A percentile compares a stretch with the other conserved stretches of the same genome.
These are phyloP conservation scores for Chloromyia formosa DNA, from an alignment of 2,888 invertebrate species.

Conservation along the genomic window DNA sequence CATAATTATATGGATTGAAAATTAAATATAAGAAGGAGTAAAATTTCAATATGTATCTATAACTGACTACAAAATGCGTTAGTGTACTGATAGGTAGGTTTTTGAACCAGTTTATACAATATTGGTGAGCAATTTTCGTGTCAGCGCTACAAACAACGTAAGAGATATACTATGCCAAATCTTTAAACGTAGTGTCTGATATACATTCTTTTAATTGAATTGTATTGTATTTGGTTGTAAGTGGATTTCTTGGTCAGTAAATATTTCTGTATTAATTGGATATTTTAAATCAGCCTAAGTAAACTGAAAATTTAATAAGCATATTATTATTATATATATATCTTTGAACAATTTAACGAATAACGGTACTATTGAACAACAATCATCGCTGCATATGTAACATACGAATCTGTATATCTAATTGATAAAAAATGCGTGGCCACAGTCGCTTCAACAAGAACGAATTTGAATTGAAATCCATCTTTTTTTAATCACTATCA, in stretches of 20 bases:
- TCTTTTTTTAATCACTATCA: neutral
- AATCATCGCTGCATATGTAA: neutral
- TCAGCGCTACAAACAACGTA: constrained; percentile 41
- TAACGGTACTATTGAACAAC: neutral
- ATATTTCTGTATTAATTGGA: neutral
- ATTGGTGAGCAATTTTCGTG: neutral
- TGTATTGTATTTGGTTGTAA: neutral
- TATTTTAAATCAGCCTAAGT: neutral
- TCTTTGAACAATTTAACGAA: neutral
- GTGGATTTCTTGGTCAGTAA: neutral
- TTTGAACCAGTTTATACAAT: constrained; percentile 12
- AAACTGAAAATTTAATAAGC: neutral
- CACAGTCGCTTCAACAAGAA: too few relatives aligned
- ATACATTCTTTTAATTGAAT: neutral
- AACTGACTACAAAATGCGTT: constrained; percentile 33
- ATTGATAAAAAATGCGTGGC: too few relatives aligned
- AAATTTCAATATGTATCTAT: constrained; percentile 16
- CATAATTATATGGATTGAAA: too few relatives aligned
- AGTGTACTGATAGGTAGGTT: constrained; percentile 24
- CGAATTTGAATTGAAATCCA: too few relatives aligned
- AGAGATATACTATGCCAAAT: constrained; percentile 35
- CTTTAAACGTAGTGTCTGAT: neutral
- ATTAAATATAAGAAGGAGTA: neutral
- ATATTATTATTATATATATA: neutral
- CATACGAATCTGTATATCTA: too few relatives aligned